These are phyloP conservation scores for Scrobipalpa costella DNA, from an alignment of 2,888 invertebrate species.

Conservation along the genomic window DNA sequence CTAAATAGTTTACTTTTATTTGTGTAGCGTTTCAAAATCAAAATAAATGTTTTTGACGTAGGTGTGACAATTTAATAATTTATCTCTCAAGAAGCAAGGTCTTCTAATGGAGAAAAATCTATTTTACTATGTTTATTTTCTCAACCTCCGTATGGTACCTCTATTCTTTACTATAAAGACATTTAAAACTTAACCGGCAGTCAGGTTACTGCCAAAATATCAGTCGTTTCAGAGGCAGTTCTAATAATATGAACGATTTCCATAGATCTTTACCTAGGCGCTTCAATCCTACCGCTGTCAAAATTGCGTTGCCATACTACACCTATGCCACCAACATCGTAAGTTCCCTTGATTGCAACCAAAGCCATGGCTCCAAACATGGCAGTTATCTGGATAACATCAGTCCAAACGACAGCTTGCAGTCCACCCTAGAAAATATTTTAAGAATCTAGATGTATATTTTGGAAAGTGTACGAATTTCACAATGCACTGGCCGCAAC, in stretches of 20 bases:
- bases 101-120: no score
- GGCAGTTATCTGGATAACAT: constrained; percentile 88
- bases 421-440: constrained; percentile 83
- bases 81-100: no score
- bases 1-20: no score
- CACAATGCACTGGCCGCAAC: neutral
- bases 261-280: constrained; percentile 74
- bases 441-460: neutral
- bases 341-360: constrained; percentile 87
- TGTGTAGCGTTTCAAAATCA: no score
- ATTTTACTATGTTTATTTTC: no score
- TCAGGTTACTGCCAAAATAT: no score
- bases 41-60: no score
- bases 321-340: constrained; percentile 85
- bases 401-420: constrained; percentile 92
- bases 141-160: no score
- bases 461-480: neutral
- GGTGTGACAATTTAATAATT: no score
- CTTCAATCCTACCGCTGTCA: constrained; percentile 85
- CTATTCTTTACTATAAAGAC: no score
- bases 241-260: neutral
- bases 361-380: constrained; percentile 88
- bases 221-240: no score
- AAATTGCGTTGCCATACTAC: constrained; percentile 84
- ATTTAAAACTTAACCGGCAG: no score